phyloP scores from a whole-genome alignment of 2,797 vertebrate species.

The Esox masquinongy region DNA sequence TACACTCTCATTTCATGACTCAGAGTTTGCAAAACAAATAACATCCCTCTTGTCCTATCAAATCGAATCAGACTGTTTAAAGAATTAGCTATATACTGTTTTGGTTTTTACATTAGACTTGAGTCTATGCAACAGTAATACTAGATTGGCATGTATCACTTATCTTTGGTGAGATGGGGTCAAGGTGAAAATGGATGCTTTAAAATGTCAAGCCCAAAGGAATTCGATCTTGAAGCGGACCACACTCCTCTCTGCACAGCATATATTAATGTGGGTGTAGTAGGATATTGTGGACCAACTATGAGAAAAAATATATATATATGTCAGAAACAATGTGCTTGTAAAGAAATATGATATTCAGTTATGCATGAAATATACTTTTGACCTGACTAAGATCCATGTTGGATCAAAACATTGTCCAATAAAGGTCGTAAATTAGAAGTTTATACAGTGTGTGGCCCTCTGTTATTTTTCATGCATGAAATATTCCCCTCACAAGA shows the following conservation, averaged over 20 bases:
- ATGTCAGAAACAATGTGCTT: background rate
- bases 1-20: background rate
- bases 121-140: background rate
- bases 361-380: background rate
- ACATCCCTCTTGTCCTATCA: background rate
- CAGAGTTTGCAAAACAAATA: background rate
- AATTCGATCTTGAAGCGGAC: background rate
- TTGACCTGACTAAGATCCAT: too few species aligned
- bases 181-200: background rate
- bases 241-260: background rate
- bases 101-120: background rate
- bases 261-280: conserved; percentile 4
- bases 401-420: too few species aligned
- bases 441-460: too few species aligned
- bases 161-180: background rate
- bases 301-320: background rate
- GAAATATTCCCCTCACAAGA: background rate
- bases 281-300: background rate
- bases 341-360: background rate
- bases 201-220: conserved; percentile 2
- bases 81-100: background rate
- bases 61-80: background rate
- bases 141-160: background rate
- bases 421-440: too few species aligned
- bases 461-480: background rate